These are phyloP conservation scores for Drosophila navojoa DNA, from an alignment of 1,140 invertebrate genomes.

Conservation along the genomic window DNA sequence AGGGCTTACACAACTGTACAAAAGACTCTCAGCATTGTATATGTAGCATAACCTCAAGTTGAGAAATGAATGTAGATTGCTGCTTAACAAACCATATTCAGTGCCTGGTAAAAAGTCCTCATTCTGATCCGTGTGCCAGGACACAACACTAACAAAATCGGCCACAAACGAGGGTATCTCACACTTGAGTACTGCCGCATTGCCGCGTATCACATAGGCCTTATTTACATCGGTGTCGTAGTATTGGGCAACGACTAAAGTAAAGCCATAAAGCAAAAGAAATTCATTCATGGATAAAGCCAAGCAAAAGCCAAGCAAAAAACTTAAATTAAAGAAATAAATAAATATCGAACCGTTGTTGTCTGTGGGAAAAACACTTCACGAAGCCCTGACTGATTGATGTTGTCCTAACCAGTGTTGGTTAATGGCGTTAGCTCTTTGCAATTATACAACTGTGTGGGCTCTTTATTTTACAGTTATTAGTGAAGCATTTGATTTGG, in stretches of 20 bases:
- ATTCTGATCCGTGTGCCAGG: slow-evolving; percentile 93
- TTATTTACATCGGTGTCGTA: slow-evolving; percentile 96
- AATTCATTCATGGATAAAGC: slow-evolving; percentile 6
- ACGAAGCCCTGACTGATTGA: slow-evolving; percentile 9
- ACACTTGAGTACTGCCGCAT: slow-evolving; percentile 96
- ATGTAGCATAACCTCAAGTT: slow-evolving; percentile 29
- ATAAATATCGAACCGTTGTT: slow-evolving; percentile 10
- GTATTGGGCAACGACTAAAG: slow-evolving; percentile 92
- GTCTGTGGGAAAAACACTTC: slow-evolving; percentile 33
- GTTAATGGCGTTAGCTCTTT: slow-evolving; percentile 60
- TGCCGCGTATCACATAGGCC: slow-evolving; percentile 96
- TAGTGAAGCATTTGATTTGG: slow-evolving; percentile 44
- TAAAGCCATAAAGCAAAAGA: slow-evolving; percentile 37
- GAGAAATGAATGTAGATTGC: not conserved
- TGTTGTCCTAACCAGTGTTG: slow-evolving; percentile 61
- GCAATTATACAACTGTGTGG: slow-evolving; percentile 24
- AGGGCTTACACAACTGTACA: slow-evolving; percentile 42
- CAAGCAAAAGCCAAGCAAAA: slow-evolving; percentile 7
- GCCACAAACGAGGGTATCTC: slow-evolving; percentile 96
- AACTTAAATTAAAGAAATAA: slow-evolving; percentile 10
- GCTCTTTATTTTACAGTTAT: slow-evolving; percentile 65
- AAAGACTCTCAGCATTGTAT: not conserved
- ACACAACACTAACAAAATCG: slow-evolving; percentile 94
- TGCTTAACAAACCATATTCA: slow-evolving; percentile 86
- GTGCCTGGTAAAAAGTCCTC: slow-evolving; percentile 87